Percentiles rank a stretch among this genome's conserved stretches.
Conservation (phyloP, 2,113 vertebrate genomes). For the Ornithorhynchus anatinus region DNA sequence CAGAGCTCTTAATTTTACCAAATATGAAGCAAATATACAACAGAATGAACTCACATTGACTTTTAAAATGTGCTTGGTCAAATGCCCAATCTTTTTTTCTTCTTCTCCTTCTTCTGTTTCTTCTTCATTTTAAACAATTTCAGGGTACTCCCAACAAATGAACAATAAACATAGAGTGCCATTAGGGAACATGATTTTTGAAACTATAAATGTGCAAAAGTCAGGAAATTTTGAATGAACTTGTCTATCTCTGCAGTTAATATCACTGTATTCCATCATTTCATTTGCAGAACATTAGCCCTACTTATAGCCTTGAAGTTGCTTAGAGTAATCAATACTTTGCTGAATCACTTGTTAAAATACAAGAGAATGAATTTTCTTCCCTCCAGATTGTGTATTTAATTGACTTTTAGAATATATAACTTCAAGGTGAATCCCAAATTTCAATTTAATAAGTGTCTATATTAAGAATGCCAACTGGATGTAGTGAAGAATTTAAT, state of each 20-base stretch:
- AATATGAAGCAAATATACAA: too few relatives aligned
- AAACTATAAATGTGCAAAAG: not conserved
- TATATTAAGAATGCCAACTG: not conserved
- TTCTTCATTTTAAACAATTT: too few relatives aligned
- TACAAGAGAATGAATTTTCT: not conserved
- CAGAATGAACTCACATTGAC: too few relatives aligned
- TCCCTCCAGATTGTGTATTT: not conserved
- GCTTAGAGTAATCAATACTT: not conserved
- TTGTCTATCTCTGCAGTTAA: not conserved
- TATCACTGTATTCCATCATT: constrained; percentile 6
- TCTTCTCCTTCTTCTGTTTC: too few relatives aligned
- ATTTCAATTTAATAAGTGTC: not conserved
- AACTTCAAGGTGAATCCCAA: not conserved
- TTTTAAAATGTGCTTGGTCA: too few relatives aligned
- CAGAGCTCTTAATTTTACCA: too few relatives aligned
- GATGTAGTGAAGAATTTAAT: not conserved
- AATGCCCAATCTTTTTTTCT: too few relatives aligned
- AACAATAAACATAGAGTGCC: not conserved
- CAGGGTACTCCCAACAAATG: too few relatives aligned
- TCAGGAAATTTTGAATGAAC: constrained; percentile 8
- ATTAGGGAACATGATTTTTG: not conserved
- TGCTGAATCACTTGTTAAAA: not conserved
- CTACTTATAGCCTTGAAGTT: constrained; percentile 11
- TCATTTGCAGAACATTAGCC: constrained; percentile 3
- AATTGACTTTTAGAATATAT: not conserved